A percentile compares a stretch with the other conserved stretches of the same genome.
phyloP scores from a whole-genome alignment of 2,113 vertebrate species.

The Daubentonia madagascariensis region DNA sequence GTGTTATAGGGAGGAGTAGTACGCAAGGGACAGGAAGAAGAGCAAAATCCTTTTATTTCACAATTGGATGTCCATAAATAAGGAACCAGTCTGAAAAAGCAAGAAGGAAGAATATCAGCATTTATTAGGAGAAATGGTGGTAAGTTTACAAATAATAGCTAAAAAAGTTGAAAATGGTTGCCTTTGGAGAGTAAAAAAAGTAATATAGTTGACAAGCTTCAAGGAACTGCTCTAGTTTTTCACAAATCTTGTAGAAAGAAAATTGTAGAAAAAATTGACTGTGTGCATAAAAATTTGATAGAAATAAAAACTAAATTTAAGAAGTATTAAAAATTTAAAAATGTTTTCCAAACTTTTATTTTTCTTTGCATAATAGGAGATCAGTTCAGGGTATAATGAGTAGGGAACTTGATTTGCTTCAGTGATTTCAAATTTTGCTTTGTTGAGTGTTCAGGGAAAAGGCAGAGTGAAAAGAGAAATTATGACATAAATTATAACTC shows the following conservation, averaged over 20 bases:
- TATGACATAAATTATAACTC: neutral
- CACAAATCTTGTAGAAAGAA: neutral
- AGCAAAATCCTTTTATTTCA: neutral
- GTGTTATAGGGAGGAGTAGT: neutral
- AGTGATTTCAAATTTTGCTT: neutral
- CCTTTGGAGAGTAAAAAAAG: neutral
- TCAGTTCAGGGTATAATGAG: neutral
- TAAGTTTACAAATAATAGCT: neutral
- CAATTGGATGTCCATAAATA: neutral
- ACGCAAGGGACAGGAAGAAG: fast-evolving
- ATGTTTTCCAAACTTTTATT: neutral
- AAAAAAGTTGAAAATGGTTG: neutral
- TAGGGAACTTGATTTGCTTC: neutral
- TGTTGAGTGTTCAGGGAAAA: neutral
- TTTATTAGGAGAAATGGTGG: neutral
- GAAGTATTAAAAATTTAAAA: neutral
- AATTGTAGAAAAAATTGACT: neutral
- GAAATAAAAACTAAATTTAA: neutral
- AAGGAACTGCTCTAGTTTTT: neutral
- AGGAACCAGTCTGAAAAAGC: neutral
- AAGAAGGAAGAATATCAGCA: neutral
- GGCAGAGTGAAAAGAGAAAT: too few species aligned
- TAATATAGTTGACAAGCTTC: neutral
- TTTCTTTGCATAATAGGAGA: neutral
- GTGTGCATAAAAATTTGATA: neutral